A percentile compares a stretch with the other conserved stretches of the same genome.
Evolutionary conservation across 2,113 vertebrate genomes (phyloP).

Genomic region (Scolopax mira): DNA sequence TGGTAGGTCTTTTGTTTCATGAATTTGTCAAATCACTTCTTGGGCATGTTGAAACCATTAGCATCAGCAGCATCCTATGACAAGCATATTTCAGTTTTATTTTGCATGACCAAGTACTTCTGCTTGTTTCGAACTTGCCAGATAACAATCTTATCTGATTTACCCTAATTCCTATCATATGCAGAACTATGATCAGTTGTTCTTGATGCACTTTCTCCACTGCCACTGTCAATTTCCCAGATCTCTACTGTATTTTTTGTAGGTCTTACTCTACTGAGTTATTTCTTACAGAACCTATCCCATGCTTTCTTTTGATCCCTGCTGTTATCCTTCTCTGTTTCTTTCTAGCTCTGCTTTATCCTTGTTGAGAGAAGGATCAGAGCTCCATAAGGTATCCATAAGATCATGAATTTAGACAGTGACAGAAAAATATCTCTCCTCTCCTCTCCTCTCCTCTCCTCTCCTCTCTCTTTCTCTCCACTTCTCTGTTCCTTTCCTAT

Average conservation of each 20-base stretch:
- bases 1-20: neutral
- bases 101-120: neutral
- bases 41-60: neutral
- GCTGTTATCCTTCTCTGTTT: neutral
- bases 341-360: neutral
- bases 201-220: neutral
- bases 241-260: neutral
- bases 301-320: neutral
- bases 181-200: neutral
- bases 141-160: neutral
- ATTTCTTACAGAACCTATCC: neutral
- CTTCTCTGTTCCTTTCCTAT: neutral
- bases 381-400: neutral
- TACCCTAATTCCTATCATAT: neutral
- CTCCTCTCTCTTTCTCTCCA: neutral
- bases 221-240: neutral
- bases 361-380: neutral
- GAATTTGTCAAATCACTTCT: neutral
- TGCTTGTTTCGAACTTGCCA: neutral
- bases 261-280: neutral
- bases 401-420: neutral
- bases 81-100: neutral
- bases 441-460: neutral
- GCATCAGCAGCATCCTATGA: neutral
- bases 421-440: neutral